Evolutionary conservation across 2,888 invertebrate genomes (phyloP).

Genomic region (Tuberolachnus salignus): DNA sequence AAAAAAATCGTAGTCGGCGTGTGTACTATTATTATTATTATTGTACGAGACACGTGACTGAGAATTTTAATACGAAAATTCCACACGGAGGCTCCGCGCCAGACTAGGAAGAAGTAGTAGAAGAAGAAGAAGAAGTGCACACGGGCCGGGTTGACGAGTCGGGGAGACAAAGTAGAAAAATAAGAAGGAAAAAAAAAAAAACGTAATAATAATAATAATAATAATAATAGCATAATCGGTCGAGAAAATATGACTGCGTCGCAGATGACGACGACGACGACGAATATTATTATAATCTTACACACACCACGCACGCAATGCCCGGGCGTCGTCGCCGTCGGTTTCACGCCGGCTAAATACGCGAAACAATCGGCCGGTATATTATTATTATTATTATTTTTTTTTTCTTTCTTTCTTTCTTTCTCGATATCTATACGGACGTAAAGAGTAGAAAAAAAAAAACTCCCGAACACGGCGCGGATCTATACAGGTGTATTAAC

Average conservation of each 20-base stretch:
- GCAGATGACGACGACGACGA: too few species aligned
- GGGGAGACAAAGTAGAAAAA: neutral
- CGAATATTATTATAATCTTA: too few species aligned
- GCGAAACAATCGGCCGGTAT: constrained; percentile 45
- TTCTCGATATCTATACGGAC: neutral
- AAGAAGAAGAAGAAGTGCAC: neutral
- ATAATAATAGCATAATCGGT: constrained; percentile 22
- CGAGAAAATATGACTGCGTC: constrained; percentile 1
- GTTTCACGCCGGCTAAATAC: constrained; percentile 50
- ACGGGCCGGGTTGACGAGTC: too few species aligned
- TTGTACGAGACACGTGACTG: constrained; percentile 17
- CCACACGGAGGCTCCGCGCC: constrained; percentile 20
- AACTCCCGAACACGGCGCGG: too few species aligned
- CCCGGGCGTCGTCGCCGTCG: neutral
- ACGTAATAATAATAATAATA: too few species aligned
- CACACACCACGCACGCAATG: too few species aligned
- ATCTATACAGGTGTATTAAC: neutral
- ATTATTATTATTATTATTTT: too few species aligned
- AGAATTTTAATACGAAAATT: constrained; percentile 55
- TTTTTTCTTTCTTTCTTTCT: too few species aligned
- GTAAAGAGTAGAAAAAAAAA: neutral
- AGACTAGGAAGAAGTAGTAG: constrained; percentile 26
- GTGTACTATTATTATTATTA: constrained; percentile 3
- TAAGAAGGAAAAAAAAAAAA: neutral
- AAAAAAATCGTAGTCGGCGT: neutral